Base-by-base conservation (phyloP, 2,888 invertebrate genomes). In the Thera obeliscata region DNA sequence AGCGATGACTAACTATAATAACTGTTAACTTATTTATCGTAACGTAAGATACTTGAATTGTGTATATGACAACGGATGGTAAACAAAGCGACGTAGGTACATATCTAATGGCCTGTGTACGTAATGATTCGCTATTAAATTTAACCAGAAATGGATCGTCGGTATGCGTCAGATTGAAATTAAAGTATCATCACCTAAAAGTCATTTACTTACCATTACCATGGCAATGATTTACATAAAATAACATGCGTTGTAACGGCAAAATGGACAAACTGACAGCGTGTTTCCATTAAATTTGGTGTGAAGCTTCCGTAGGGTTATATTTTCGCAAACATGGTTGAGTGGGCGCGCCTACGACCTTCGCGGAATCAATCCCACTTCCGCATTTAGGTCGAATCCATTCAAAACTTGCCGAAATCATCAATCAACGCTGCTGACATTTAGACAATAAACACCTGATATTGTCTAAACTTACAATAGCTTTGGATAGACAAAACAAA, bases 401-500 rank as follows among this genome's bases (percentile, higher is more conserved):
- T 77, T 78, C 78, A 81, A 82, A 84, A 83, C 74, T 80, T 81
- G 72, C 72, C 78, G 68, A 77, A 80, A 79, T 78, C 85, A 87
- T 88, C 81, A 80, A 83, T 88, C 88, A 88, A 82, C 77, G 69
- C 65, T 64, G 78, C 75, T 75, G 86, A 83, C 88, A 79, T 77
- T 74, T 75, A 75, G 78, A 87, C 85, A 87, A 86, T 85, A 81
- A 80, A 76, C 79, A 80, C 76, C 78, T 78, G 75, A 76, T 71
- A 69, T 74, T 70, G 74, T 75, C 68, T 71, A 61, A 64, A 66
- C 54, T 71, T 69, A 76, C 71, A 72, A 79, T 69, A 71, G 70
- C 66, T 71, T 61, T 63, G 60, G 59, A 67, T 65, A 63, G 60
- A 66, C 60, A 61, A 59, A 66, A 58, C 52, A 55, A 64, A 36